Conservation (phyloP, 2,888 invertebrate species). For the Dryomyza anilis region DNA sequence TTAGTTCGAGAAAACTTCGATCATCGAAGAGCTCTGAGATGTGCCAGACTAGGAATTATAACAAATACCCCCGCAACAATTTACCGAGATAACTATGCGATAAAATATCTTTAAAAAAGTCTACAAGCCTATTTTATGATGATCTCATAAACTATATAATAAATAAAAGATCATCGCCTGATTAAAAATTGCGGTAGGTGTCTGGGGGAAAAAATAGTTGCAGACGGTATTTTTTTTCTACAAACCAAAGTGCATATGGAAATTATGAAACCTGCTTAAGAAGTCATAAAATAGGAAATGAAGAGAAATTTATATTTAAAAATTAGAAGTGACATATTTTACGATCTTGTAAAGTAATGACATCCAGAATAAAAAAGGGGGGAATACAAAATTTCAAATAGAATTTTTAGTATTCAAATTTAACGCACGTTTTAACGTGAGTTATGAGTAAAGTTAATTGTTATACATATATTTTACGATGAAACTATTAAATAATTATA, state of each 20-base stretch:
- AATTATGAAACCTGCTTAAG: conserved; percentile 22
- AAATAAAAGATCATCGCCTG: not conserved
- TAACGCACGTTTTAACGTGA: conserved; percentile 36
- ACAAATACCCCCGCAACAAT: no score
- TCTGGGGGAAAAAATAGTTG: not conserved
- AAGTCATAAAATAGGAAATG: conserved; percentile 23
- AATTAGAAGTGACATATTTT: conserved; percentile 15
- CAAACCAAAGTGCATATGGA: not conserved
- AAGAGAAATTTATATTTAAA: conserved; percentile 19
- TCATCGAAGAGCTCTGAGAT: no score
- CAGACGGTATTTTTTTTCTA: not conserved
- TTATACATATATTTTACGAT: conserved; percentile 40
- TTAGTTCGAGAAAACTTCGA: no score
- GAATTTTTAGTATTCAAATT: conserved; percentile 38
- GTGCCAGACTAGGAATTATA: no score
- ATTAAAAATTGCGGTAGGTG: not conserved
- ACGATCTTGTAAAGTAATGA: conserved; percentile 23
- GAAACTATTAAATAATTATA: conserved; percentile 44
- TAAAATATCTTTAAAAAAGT: no score
- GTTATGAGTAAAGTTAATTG: conserved; percentile 30
- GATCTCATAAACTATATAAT: not conserved
- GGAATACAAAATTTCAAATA: not conserved
- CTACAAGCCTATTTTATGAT: not conserved
- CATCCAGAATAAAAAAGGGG: conserved; percentile 8
- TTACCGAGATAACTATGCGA: no score